Evolutionary conservation across 2,888 invertebrate species (phyloP).

Genomic region (Himalopsyche anomala): DNA sequence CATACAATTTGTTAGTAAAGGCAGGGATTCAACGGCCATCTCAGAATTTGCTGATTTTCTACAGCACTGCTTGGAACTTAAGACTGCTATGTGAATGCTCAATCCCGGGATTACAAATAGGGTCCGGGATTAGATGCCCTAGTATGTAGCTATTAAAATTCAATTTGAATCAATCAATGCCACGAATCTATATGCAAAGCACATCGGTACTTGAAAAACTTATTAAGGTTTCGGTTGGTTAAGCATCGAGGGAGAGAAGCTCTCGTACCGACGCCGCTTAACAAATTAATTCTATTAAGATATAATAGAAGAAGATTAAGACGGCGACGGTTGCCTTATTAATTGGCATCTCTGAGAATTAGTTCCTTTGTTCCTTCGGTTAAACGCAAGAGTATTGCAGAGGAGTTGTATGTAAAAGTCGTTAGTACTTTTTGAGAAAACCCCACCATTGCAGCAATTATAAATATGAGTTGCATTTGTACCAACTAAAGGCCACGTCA

Average conservation of each 20-base stretch:
- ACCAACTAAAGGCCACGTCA: too few relatives aligned
- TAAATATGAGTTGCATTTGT: too few relatives aligned
- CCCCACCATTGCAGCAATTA: too few relatives aligned
- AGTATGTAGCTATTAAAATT: neutral
- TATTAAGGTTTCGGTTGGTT: slow-evolving; percentile 49
- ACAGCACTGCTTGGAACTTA: too few relatives aligned
- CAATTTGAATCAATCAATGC: neutral
- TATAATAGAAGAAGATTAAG: slow-evolving; percentile 52
- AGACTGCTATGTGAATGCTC: too few relatives aligned
- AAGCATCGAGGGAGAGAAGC: neutral
- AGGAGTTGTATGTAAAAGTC: neutral
- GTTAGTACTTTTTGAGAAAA: neutral
- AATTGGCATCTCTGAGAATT: slow-evolving; percentile 51
- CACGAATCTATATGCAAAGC: slow-evolving; percentile 45
- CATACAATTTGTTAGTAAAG: too few relatives aligned
- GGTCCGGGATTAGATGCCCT: too few relatives aligned
- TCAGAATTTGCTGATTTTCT: too few relatives aligned
- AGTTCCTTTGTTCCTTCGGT: slow-evolving; percentile 23
- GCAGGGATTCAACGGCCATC: too few relatives aligned
- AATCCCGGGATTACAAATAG: too few relatives aligned
- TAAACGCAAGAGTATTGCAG: slow-evolving; percentile 25
- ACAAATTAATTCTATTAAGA: slow-evolving; percentile 55
- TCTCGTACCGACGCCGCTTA: slow-evolving; percentile 17
- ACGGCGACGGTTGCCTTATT: slow-evolving; percentile 52
- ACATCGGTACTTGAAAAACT: slow-evolving; percentile 35